Percentiles rank a stretch among this genome's conserved stretches.
Conservation (phyloP, 2,113 vertebrate species). For the Paratilapia polleni region DNA sequence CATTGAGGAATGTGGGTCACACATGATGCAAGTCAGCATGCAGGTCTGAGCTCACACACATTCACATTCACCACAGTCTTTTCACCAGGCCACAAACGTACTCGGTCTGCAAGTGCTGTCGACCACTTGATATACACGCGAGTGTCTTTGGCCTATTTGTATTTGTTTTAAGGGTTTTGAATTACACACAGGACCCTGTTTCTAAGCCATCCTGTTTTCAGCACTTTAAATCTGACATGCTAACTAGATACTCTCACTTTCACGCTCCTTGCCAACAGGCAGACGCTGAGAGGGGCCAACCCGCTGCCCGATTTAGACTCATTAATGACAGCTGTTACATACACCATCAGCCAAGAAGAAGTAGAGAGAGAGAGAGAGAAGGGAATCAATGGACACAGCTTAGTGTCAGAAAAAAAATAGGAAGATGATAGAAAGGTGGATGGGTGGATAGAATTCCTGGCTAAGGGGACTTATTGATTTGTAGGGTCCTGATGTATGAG, state of each 20-base stretch:
- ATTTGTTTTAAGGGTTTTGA: slow-evolving; percentile 25
- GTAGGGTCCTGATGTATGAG: background rate
- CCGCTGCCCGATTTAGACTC: slow-evolving; percentile 58
- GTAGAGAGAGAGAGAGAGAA: background rate
- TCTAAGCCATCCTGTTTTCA: slow-evolving; percentile 61
- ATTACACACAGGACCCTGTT: slow-evolving; percentile 58
- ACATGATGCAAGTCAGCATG: slow-evolving; percentile 39
- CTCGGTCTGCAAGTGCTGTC: slow-evolving; percentile 7
- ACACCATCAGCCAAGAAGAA: background rate
- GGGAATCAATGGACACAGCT: slow-evolving; percentile 1
- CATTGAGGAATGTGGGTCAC: slow-evolving; percentile 61
- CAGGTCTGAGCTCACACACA: background rate
- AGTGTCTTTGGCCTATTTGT: slow-evolving; percentile 2
- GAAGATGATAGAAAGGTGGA: slow-evolving; percentile 16
- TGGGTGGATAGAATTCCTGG: background rate
- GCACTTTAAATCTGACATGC: slow-evolving; percentile 60
- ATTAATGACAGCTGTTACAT: slow-evolving; percentile 71
- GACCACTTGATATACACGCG: background rate
- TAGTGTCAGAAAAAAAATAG: background rate
- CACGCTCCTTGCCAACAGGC: slow-evolving; percentile 28
- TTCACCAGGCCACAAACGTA: slow-evolving; percentile 30
- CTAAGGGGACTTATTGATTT: background rate
- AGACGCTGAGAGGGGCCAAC: slow-evolving; percentile 27
- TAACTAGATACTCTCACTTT: slow-evolving; percentile 73
- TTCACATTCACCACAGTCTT: slow-evolving; percentile 5